A percentile compares a stretch with the other conserved stretches of the same genome.
These are phyloP conservation scores for Lordiphosa mommai DNA, from an alignment of 1,140 invertebrate species.

Conservation along the genomic window DNA sequence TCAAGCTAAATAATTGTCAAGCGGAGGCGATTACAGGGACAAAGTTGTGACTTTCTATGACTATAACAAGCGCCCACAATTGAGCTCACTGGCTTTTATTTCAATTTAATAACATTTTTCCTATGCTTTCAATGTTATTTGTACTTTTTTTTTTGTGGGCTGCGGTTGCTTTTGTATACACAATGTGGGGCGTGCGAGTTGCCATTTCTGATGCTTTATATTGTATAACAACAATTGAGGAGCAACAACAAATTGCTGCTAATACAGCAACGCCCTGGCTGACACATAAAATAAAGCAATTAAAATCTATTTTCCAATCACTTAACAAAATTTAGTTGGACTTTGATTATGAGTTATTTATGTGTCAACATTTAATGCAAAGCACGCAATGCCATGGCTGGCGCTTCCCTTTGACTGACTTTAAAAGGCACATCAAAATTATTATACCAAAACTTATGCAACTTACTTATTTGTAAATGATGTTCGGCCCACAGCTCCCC, in stretches of 20 bases:
- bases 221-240: constrained; percentile 30
- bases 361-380: constrained; percentile 9
- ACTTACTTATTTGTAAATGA: too few species aligned
- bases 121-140: constrained; percentile 37
- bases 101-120: constrained; percentile 46
- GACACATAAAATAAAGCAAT: constrained; percentile 12
- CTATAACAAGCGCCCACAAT: constrained; percentile 44
- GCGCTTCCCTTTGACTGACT: constrained; percentile 44
- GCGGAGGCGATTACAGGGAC: constrained; percentile 49
- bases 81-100: constrained; percentile 47
- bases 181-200: constrained; percentile 46
- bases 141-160: constrained; percentile 29
- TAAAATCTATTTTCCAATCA: constrained; percentile 27
- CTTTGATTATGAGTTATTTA: neutral
- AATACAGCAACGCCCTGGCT: constrained; percentile 36
- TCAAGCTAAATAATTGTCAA: constrained; percentile 52
- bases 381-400: constrained; percentile 35
- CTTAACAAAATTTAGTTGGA: constrained; percentile 12
- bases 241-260: constrained; percentile 30
- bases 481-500: constrained; percentile 2
- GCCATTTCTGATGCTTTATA: constrained; percentile 45
- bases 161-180: constrained; percentile 16
- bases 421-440: constrained; percentile 26
- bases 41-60: constrained; percentile 28
- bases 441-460: neutral